phyloP scores from a whole-genome alignment of 1,140 invertebrate genomes.

The Heliconius hermathena region DNA sequence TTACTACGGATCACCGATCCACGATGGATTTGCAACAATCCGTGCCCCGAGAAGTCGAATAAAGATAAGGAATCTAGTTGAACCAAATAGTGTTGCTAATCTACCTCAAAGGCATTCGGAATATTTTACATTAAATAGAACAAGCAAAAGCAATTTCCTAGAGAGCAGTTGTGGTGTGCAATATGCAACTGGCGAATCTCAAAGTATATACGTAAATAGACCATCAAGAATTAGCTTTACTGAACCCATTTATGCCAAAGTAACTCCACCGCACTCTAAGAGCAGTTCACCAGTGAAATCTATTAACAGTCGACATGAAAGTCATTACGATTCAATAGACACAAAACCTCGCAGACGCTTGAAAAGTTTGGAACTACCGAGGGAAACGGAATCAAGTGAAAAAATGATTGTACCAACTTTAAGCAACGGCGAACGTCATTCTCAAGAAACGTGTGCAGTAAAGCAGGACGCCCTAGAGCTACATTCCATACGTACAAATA shows the following conservation, averaged over 20 bases:
- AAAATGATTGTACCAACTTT: constrained; percentile 60
- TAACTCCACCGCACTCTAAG: constrained; percentile 66
- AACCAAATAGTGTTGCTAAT: constrained; percentile 71
- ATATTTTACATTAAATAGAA: constrained; percentile 79
- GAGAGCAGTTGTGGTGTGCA: constrained; percentile 74
- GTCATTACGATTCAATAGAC: constrained; percentile 79
- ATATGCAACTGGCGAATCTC: constrained; percentile 58
- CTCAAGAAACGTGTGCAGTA: constrained; percentile 58
- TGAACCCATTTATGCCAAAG: constrained; percentile 80
- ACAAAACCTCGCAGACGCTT: constrained; percentile 73
- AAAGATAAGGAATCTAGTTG: constrained; percentile 77
- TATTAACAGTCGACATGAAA: constrained; percentile 62
- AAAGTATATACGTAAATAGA: constrained; percentile 60
- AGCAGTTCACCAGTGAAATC: constrained; percentile 69
- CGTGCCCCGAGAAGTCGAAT: constrained; percentile 83
- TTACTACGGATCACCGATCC: constrained; percentile 84
- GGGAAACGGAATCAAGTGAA: constrained; percentile 62
- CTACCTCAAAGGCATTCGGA: constrained; percentile 78
- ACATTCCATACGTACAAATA: constrained; percentile 74
- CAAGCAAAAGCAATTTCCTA: constrained; percentile 71
- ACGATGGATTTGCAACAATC: constrained; percentile 92
- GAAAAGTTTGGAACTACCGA: constrained; percentile 66
- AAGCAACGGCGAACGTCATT: constrained; percentile 69
- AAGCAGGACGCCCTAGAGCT: constrained; percentile 70
- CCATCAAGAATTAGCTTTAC: constrained; percentile 69